Percentiles rank a stretch among this genome's conserved stretches.
Conservation (phyloP, 1,140 invertebrate genomes). For the Drosophila malerkotliana region DNA sequence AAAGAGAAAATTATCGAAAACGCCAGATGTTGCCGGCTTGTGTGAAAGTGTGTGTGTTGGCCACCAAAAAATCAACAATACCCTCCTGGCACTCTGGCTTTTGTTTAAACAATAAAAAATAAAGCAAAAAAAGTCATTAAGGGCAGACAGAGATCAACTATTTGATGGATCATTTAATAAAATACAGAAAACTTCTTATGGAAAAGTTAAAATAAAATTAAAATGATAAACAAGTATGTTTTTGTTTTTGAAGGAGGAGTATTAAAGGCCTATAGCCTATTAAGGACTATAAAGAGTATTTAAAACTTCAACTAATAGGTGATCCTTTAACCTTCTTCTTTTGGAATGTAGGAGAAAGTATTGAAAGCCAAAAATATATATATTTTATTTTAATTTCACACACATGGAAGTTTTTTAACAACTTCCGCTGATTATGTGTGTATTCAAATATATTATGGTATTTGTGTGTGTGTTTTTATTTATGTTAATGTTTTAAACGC, state of each 20-base stretch:
- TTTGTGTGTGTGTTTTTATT: constrained; percentile 42
- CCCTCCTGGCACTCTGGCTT: constrained; percentile 27
- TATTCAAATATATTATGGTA: constrained; percentile 26
- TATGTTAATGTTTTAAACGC: constrained; percentile 44
- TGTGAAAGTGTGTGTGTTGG: too few species aligned
- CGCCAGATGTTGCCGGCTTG: constrained; percentile 58
- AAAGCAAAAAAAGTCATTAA: neutral
- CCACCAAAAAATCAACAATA: constrained; percentile 78
- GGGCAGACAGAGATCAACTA: constrained; percentile 23
- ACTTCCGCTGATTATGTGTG: constrained; percentile 59
- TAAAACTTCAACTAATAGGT: neutral
- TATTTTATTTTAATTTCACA: constrained; percentile 4
- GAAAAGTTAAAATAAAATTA: neutral
- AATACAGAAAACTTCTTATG: neutral
- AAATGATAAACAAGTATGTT: too few species aligned
- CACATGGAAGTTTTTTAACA: constrained; percentile 62
- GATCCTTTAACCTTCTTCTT: constrained; percentile 9
- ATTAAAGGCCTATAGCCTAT: too few species aligned
- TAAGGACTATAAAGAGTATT: constrained; percentile 5
- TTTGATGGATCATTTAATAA: constrained; percentile 29
- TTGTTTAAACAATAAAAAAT: constrained; percentile 63
- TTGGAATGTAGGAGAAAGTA: constrained; percentile 25
- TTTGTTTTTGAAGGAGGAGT: too few species aligned
- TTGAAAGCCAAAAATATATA: neutral
- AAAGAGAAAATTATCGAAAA: constrained; percentile 60